Evolutionary conservation across 2,797 vertebrate species (phyloP).

Genomic region (Eurystomus glaucurus): DNA sequence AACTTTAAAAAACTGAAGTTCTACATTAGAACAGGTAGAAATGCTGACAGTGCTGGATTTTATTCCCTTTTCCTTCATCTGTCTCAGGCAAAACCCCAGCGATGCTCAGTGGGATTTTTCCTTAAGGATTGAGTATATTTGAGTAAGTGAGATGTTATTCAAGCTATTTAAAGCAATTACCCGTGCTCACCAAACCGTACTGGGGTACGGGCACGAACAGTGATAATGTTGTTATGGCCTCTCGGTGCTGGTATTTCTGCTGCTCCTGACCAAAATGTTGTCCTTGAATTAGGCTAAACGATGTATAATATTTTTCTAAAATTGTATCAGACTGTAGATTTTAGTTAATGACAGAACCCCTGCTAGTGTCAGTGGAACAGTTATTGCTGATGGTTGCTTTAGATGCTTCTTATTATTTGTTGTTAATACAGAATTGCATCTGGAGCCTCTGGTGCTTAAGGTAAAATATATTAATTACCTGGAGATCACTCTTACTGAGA

Average conservation of each 20-base stretch:
- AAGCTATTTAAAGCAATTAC: neutral
- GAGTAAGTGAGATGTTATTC: neutral
- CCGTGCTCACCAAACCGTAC: neutral
- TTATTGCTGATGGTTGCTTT: neutral
- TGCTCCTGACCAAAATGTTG: neutral
- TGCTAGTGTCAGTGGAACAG: neutral
- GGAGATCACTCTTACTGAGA: neutral
- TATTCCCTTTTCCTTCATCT: neutral
- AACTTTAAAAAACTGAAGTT: neutral
- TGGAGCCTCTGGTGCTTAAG: neutral
- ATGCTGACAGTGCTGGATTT: neutral
- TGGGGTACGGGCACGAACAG: neutral
- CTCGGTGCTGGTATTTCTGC: neutral
- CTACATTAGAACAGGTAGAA: neutral
- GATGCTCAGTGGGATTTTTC: neutral
- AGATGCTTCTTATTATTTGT: neutral
- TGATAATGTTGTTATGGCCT: neutral
- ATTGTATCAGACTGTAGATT: neutral
- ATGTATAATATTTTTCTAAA: neutral
- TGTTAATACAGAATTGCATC: neutral
- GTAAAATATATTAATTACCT: neutral
- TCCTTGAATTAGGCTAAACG: neutral
- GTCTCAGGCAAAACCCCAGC: neutral
- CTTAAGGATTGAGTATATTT: neutral
- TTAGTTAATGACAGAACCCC: neutral